Evolutionary conservation across 2,113 vertebrate species (phyloP).

Genomic region (Theropithecus gelada): DNA sequence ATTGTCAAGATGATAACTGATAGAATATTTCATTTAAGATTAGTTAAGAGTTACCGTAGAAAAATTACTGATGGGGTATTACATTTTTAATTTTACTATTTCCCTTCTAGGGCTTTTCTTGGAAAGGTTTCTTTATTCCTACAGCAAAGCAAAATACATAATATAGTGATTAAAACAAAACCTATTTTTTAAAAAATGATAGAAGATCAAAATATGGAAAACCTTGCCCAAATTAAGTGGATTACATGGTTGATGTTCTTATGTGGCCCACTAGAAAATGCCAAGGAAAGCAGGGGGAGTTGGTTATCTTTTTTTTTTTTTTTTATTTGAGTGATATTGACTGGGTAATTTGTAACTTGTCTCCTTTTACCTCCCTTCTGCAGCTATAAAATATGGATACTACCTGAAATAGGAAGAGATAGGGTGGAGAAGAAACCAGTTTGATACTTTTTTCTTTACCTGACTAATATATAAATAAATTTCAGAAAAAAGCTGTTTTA

Average conservation of each 20-base stretch:
- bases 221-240: not conserved
- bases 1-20: slow-evolving; percentile 15
- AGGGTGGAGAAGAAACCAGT: not conserved
- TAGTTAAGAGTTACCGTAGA: not conserved
- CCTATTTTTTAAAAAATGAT: not conserved
- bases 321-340: not conserved
- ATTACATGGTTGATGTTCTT: not conserved
- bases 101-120: slow-evolving; percentile 16
- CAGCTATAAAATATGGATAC: not conserved
- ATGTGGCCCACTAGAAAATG: not conserved
- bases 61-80: not conserved
- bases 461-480: not conserved
- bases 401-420: not conserved
- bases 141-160: not conserved
- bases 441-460: not conserved
- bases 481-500: not conserved
- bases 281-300: not conserved
- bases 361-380: not conserved
- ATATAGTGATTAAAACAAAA: slow-evolving; percentile 2
- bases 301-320: not conserved
- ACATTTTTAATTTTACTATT: slow-evolving; percentile 42
- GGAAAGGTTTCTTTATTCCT: not conserved
- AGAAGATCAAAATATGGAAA: slow-evolving; percentile 7
- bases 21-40: slow-evolving; percentile 58
- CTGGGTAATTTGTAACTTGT: not conserved